Conservation (phyloP, 2,888 invertebrate species). For the Lochmaea crataegi region DNA sequence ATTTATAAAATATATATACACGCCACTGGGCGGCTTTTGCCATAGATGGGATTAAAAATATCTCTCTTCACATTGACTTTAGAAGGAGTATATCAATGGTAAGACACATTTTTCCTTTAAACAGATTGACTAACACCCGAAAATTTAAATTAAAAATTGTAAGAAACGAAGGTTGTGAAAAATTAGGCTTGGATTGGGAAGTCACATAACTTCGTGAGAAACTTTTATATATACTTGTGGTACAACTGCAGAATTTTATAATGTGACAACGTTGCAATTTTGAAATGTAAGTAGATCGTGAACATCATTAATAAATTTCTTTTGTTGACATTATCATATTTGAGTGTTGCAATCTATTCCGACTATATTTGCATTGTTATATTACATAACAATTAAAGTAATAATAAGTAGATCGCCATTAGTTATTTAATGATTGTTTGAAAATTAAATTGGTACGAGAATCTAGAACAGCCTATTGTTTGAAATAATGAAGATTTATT, state of each 20-base stretch:
- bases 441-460: conserved; percentile 11
- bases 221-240: background rate
- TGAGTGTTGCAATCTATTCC: background rate
- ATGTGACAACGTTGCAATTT: background rate
- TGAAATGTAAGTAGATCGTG: background rate
- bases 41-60: too few species aligned
- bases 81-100: too few species aligned
- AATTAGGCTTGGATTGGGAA: too few species aligned
- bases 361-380: background rate
- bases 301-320: background rate
- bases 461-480: conserved; percentile 25
- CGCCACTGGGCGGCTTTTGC: too few species aligned
- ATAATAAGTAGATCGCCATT: conserved; percentile 9
- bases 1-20: too few species aligned
- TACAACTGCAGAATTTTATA: background rate
- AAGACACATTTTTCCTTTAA: too few species aligned
- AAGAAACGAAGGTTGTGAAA: too few species aligned
- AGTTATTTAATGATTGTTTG: conserved; percentile 14
- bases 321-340: background rate
- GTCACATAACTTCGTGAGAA: too few species aligned
- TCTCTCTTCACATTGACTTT: too few species aligned
- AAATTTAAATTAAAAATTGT: too few species aligned
- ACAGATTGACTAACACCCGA: too few species aligned
- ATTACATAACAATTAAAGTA: conserved; percentile 13
- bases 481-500: conserved; percentile 10